A percentile compares a stretch with the other conserved stretches of the same genome.
Evolutionary conservation across 2,888 invertebrate genomes (phyloP).

Genomic region (Meta bourneti): DNA sequence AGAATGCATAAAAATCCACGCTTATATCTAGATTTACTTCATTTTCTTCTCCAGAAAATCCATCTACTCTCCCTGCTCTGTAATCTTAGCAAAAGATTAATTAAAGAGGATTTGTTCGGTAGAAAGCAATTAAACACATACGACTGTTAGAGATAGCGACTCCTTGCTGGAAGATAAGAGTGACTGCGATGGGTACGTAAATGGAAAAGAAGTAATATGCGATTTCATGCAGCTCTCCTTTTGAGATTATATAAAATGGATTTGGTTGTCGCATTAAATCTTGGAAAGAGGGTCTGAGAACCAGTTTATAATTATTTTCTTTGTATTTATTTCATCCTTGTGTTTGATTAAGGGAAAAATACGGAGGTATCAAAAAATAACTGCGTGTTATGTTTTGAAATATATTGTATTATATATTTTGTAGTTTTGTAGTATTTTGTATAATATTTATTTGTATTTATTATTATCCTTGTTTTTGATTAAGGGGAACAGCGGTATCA

Average conservation of each 20-base stretch:
- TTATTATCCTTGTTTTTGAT: not conserved
- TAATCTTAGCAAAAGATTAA: constrained; percentile 61
- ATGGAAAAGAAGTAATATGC: constrained; percentile 28
- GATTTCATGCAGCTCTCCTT: constrained; percentile 61
- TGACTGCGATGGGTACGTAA: constrained; percentile 8
- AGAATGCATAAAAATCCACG: too few relatives aligned
- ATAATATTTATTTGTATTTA: not conserved
- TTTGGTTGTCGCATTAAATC: constrained; percentile 19
- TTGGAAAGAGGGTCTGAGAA: not conserved
- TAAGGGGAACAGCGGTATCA: not conserved
- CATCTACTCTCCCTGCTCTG: constrained; percentile 10
- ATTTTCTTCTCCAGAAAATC: constrained; percentile 12
- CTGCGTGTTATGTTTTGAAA: too few relatives aligned
- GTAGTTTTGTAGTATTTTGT: too few relatives aligned
- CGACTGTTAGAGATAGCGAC: constrained; percentile 25
- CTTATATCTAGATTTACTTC: not conserved
- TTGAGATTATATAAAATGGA: constrained; percentile 29
- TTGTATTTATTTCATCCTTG: not conserved
- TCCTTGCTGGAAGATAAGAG: constrained; percentile 16
- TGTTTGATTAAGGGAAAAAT: not conserved
- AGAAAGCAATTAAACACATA: constrained; percentile 72
- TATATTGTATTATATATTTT: too few relatives aligned
- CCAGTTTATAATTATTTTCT: not conserved
- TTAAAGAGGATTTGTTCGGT: constrained; percentile 64
- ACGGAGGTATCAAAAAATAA: too few relatives aligned